Conservation (phyloP, 2,797 vertebrate species). For the Danio tinwini region DNA sequence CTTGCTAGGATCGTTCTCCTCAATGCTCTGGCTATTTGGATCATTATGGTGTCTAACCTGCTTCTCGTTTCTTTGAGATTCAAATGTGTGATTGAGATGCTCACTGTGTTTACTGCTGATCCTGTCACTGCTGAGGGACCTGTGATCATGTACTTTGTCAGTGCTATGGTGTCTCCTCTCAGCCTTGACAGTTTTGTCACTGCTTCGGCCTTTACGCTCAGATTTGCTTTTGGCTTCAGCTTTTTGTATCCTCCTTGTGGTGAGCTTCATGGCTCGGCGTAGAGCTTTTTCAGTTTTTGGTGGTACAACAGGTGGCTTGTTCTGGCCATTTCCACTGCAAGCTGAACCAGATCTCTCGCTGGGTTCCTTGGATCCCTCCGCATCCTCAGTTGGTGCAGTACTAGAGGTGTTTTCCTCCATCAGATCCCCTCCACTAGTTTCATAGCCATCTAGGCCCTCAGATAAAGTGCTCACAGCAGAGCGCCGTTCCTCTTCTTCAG, state of each 20-base stretch:
- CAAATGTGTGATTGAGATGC: slow-evolving; percentile 42
- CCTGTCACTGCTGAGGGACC: slow-evolving; percentile 66
- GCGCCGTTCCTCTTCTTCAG: slow-evolving; percentile 69
- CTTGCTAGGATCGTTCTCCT: slow-evolving; percentile 6
- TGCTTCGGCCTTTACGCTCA: slow-evolving; percentile 52
- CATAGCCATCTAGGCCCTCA: slow-evolving; percentile 69
- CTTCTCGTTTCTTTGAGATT: slow-evolving; percentile 27
- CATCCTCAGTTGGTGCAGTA: slow-evolving; percentile 41
- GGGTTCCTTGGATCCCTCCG: slow-evolving; percentile 59
- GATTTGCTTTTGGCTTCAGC: slow-evolving; percentile 77
- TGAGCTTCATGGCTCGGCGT: slow-evolving; percentile 89
- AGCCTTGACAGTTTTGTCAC: slow-evolving; percentile 63
- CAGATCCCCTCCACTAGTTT: slow-evolving; percentile 64
- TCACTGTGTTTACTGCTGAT: slow-evolving; percentile 68
- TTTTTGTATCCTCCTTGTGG: slow-evolving; percentile 87
- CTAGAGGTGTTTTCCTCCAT: slow-evolving; percentile 61
- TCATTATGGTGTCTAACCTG: slow-evolving; percentile 10
- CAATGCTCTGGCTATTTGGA: slow-evolving; percentile 10
- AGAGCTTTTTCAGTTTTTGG: slow-evolving; percentile 96
- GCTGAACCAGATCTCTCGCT: slow-evolving; percentile 75
- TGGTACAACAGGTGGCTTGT: slow-evolving; percentile 89
- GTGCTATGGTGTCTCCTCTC: slow-evolving; percentile 50
- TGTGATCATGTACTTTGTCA: slow-evolving; percentile 50
- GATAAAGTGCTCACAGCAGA: slow-evolving; percentile 69
- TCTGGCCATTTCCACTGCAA: slow-evolving; percentile 71